Evolutionary conservation across 2,888 invertebrate genomes (phyloP).

Genomic region (Trilocha varians): DNA sequence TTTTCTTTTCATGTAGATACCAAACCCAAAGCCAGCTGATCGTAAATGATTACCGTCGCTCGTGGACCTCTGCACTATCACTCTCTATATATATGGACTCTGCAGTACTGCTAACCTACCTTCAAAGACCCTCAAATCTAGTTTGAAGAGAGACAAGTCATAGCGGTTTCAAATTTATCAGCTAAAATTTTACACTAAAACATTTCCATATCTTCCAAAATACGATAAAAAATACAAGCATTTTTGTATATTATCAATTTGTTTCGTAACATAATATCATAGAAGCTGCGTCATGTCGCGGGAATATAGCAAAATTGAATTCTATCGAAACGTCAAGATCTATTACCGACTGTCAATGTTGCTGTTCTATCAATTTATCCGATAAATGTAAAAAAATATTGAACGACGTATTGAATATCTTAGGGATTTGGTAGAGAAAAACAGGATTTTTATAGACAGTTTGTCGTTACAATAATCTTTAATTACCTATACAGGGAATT

Average conservation of each 20-base stretch:
- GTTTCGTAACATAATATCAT: constrained; percentile 1
- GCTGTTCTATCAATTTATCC: constrained; percentile 38
- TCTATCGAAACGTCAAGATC: constrained; percentile 31
- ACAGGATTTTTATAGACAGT: no score
- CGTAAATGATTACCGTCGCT: no score
- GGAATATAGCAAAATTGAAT: constrained; percentile 42
- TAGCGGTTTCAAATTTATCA: no score
- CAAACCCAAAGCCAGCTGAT: no score
- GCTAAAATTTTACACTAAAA: not conserved
- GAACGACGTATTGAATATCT: not conserved
- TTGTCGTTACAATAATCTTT: no score
- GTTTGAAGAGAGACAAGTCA: no score
- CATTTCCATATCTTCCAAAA: not conserved
- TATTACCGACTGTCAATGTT: constrained; percentile 35
- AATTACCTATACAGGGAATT: no score
- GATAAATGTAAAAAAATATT: constrained; percentile 34
- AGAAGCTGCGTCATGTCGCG: constrained; percentile 19
- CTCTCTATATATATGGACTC: no score
- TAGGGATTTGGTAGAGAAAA: not conserved
- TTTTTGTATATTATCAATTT: not conserved
- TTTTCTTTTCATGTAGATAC: no score
- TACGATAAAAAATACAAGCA: not conserved
- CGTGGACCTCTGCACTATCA: no score
- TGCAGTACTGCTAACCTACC: no score
- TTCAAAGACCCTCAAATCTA: no score